phyloP scores from a whole-genome alignment of 1,140 invertebrate genomes.

The Drosophila lini region DNA sequence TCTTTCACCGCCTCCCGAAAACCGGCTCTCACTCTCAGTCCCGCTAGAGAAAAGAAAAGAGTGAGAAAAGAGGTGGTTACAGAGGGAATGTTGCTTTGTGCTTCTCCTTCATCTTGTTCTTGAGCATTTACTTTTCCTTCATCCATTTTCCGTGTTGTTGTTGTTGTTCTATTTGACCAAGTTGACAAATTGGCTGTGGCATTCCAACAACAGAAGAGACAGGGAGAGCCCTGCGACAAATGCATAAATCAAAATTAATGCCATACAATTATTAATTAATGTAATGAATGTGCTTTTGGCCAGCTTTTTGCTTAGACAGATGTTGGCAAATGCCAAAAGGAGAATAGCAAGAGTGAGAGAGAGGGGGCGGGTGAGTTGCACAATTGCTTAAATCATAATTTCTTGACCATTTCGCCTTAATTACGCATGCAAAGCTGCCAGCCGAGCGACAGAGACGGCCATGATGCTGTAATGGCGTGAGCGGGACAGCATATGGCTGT shows the following conservation, averaged over 20 bases:
- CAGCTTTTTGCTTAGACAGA: slow-evolving; percentile 55
- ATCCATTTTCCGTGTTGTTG: background rate
- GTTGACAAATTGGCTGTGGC: slow-evolving; percentile 42
- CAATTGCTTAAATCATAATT: slow-evolving; percentile 51
- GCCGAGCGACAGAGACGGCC: slow-evolving; percentile 5
- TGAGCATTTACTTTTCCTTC: slow-evolving; percentile 14
- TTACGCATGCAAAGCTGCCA: slow-evolving; percentile 65
- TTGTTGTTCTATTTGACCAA: slow-evolving; percentile 31
- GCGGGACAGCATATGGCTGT: slow-evolving; percentile 45
- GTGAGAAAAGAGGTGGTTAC: background rate
- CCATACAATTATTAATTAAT: slow-evolving; percentile 78
- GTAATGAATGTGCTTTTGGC: slow-evolving; percentile 66
- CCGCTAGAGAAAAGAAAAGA: slow-evolving; percentile 7
- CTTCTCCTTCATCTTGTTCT: slow-evolving; percentile 12
- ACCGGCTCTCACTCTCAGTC: slow-evolving; percentile 22
- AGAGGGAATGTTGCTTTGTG: slow-evolving; percentile 19
- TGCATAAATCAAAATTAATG: slow-evolving; percentile 83
- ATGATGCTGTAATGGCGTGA: slow-evolving; percentile 4
- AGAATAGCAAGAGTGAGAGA: background rate
- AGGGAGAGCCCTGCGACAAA: slow-evolving; percentile 24
- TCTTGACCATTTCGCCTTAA: slow-evolving; percentile 62
- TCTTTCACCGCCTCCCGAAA: slow-evolving; percentile 13
- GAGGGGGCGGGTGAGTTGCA: background rate
- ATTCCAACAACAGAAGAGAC: slow-evolving; percentile 27
- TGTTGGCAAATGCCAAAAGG: slow-evolving; percentile 21